phyloP scores from a whole-genome alignment of 1,140 invertebrate species.

The Drosophila oshimai region DNA sequence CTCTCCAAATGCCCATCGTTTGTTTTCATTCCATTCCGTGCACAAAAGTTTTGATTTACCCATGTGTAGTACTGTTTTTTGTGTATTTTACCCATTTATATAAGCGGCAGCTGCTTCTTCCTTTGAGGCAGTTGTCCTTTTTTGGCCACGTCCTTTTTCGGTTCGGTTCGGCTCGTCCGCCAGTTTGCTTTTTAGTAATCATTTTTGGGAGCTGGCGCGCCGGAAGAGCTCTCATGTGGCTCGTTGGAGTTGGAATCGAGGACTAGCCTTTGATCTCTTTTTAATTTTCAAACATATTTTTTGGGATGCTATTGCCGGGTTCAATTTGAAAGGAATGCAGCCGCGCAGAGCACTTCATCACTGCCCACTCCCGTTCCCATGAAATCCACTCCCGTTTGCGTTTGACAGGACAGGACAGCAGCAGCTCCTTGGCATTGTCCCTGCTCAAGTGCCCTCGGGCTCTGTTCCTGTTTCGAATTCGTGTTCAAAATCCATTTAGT shows the following conservation, averaged over 20 bases:
- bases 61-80: conserved; percentile 7
- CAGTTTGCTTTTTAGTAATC: conserved; percentile 61
- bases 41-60: conserved; percentile 79
- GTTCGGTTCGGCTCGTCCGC: conserved; percentile 6
- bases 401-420: conserved; percentile 56
- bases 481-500: conserved; percentile 80
- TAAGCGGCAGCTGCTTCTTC: conserved; percentile 38
- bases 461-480: conserved; percentile 59
- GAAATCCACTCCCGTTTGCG: conserved; percentile 28
- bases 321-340: conserved; percentile 68
- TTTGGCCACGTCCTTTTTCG: conserved; percentile 16
- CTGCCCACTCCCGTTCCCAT: conserved; percentile 3
- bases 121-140: conserved; percentile 66
- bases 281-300: conserved; percentile 71
- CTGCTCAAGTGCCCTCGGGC: conserved; percentile 44
- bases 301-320: conserved; percentile 36
- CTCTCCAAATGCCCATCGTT: conserved; percentile 70
- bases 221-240: conserved; percentile 73
- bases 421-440: conserved; percentile 63
- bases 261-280: conserved; percentile 75
- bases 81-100: conserved; percentile 11
- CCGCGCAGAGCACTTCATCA: conserved; percentile 72
- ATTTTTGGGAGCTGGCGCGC: conserved; percentile 59
- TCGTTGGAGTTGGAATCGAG: conserved; percentile 42
- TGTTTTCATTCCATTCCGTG: conserved; percentile 78